A percentile compares a stretch with the other conserved stretches of the same genome.
These are phyloP conservation scores for Alviniconcha marisindica DNA, from an alignment of 1,140 invertebrate species.

Conservation along the genomic window DNA sequence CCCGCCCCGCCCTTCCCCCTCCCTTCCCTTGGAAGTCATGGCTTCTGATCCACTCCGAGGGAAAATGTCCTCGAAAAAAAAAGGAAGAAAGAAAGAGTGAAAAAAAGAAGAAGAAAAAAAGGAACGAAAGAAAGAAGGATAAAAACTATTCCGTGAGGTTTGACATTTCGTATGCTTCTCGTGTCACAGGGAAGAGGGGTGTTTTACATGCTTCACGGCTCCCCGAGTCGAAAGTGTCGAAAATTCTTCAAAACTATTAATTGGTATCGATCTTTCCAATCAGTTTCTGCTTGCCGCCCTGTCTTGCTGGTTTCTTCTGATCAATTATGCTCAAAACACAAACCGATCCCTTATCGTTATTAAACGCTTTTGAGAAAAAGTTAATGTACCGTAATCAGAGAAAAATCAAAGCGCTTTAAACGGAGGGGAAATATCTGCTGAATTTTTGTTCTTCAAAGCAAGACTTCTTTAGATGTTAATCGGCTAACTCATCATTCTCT, in stretches of 20 bases:
- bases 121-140: slow-evolving; percentile 4
- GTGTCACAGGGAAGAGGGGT: background rate
- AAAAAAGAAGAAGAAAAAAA: background rate
- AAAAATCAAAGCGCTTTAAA: slow-evolving; percentile 17
- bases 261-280: background rate
- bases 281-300: too few relatives aligned
- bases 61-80: background rate
- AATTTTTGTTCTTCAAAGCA: slow-evolving; percentile 19
- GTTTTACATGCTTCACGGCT: slow-evolving; percentile 4
- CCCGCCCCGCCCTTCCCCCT: too few relatives aligned
- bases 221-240: background rate
- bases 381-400: slow-evolving; percentile 15
- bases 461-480: slow-evolving; percentile 9
- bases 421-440: background rate
- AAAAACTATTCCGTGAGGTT: background rate
- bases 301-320: background rate
- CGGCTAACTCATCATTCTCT: background rate
- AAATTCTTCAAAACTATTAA: background rate
- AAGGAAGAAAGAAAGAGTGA: background rate
- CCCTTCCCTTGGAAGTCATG: too few relatives aligned
- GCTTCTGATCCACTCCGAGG: background rate
- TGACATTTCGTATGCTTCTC: background rate
- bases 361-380: slow-evolving; percentile 24
- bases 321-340: slow-evolving; percentile 31
- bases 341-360: slow-evolving; percentile 25